Percentiles rank a stretch among this genome's conserved stretches.
phyloP scores from a whole-genome alignment of 2,888 invertebrate genomes.

The Microchrysa polita region DNA sequence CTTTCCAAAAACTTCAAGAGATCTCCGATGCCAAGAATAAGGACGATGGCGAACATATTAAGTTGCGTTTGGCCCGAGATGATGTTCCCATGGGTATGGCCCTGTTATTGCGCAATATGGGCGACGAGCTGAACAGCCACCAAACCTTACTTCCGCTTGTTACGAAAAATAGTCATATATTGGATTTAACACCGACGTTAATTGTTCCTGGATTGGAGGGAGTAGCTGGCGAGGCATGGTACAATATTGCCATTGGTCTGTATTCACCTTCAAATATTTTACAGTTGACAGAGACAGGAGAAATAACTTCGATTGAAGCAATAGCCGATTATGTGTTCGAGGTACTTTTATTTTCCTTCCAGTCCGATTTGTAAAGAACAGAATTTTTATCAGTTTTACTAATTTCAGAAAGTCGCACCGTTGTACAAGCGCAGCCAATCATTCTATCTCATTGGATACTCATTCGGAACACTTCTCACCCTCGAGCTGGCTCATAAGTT shows the following conservation, averaged over 20 bases:
- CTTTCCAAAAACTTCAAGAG: conserved; percentile 68
- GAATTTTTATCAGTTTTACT: background rate
- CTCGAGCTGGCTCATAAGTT: conserved; percentile 79
- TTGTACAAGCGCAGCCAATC: conserved; percentile 69
- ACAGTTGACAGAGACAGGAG: conserved; percentile 58
- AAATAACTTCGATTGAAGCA: conserved; percentile 55
- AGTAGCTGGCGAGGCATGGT: conserved; percentile 65
- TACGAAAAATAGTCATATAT: conserved; percentile 63
- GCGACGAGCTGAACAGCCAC: conserved; percentile 68
- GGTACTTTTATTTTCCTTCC: conserved; percentile 51
- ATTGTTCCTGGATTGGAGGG: conserved; percentile 78
- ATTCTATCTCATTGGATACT: conserved; percentile 86
- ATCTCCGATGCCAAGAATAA: conserved; percentile 56
- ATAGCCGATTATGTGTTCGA: conserved; percentile 56
- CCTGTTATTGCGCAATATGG: conserved; percentile 70
- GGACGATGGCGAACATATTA: conserved; percentile 56
- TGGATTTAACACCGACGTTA: conserved; percentile 52
- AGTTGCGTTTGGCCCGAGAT: conserved; percentile 59
- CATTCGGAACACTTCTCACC: conserved; percentile 83
- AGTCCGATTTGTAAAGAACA: background rate
- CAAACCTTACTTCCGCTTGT: conserved; percentile 68
- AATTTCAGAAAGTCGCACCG: conserved; percentile 67
- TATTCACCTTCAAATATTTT: conserved; percentile 56
- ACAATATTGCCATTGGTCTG: conserved; percentile 57
- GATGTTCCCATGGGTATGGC: conserved; percentile 65